Conservation (phyloP, 1,140 invertebrate genomes). For the Heterodera carotae region DNA sequence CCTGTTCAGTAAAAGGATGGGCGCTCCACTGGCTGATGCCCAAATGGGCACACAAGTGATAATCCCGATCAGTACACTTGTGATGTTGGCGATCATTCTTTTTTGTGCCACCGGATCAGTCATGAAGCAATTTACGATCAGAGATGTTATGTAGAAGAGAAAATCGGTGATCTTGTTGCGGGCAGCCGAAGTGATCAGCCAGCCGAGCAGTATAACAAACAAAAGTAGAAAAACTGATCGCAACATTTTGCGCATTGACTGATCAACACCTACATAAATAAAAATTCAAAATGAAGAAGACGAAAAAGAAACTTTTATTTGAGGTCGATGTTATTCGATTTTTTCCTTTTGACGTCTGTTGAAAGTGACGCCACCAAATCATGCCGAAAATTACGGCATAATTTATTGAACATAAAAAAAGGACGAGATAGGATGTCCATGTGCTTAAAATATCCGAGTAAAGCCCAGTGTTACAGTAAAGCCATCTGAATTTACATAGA, state of each 20-base stretch:
- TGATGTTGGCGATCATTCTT: neutral
- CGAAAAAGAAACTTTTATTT: neutral
- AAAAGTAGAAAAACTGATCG: constrained; percentile 22
- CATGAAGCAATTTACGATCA: neutral
- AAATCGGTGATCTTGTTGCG: constrained; percentile 2
- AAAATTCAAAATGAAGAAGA: constrained; percentile 2
- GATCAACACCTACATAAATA: no score
- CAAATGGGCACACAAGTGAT: constrained; percentile 2
- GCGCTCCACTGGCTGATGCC: neutral
- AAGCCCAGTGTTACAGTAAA: constrained; percentile 10
- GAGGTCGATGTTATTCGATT: neutral
- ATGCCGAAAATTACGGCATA: neutral
- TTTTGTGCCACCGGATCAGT: neutral
- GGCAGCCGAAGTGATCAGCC: neutral
- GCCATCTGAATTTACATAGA: neutral
- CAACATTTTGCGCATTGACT: constrained; percentile 7
- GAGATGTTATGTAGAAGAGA: no score
- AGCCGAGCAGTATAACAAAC: constrained; percentile 13
- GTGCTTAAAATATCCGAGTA: constrained; percentile 8
- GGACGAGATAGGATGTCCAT: neutral
- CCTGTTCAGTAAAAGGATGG: constrained; percentile 1
- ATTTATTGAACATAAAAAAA: neutral
- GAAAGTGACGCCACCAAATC: neutral
- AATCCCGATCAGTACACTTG: neutral
- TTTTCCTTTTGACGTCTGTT: neutral